Base-by-base conservation (phyloP, 2,113 vertebrate species). In the Atractosteus spatula region DNA sequence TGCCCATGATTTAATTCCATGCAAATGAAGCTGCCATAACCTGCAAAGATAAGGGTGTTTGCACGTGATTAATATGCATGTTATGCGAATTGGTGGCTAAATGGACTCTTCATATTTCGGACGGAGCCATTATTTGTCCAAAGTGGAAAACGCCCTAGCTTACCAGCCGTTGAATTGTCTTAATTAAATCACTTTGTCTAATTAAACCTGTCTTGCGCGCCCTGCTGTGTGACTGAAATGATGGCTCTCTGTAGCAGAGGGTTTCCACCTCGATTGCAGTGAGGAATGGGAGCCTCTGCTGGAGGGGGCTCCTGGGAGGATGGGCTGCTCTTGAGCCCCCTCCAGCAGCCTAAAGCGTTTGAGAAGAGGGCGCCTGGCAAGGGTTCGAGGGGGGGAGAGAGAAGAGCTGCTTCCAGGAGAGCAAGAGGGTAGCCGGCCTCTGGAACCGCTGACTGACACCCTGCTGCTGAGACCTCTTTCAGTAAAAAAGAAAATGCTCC, bases 141-240 rank as follows among this genome's bases (percentile, higher is more conserved):
- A 68, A 55, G 13, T 3, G 3, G 45, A 11, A 17, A 45, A 55
- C 14, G 57, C 44, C 47, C n/a, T 66, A 41, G 57, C 54, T 74
- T 62, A 69, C 44, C 55, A 42, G 65, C 13, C 55, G 44, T 69
- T 65, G 68, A 57, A 69, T 74, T 59, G 64, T 70, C 68, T 70
- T 70, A 70, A 74, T 55, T 62, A 70, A 70, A 70, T 74, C 68
- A 75, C 68, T 70, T 74, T 75, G 68, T 70, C 73, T 70, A 69
- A 74, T 70, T 70, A 70, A 56, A 63, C 17, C 66, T n/a, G 51
- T 62, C 57, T 64, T 10, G 13, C 54, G 57, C 57, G 44, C 66
- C 47, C 41, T 8, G 54, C 66, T 55, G 7, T 12, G 8, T 55
- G 57, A 55, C 41, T 8, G 42, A 13, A 68, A 68, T 17, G n/a